Evolutionary conservation across 2,797 vertebrate species (phyloP), one percentile per base, ranked within the genome.

Genomic region (Anabas testudineus): DNA sequence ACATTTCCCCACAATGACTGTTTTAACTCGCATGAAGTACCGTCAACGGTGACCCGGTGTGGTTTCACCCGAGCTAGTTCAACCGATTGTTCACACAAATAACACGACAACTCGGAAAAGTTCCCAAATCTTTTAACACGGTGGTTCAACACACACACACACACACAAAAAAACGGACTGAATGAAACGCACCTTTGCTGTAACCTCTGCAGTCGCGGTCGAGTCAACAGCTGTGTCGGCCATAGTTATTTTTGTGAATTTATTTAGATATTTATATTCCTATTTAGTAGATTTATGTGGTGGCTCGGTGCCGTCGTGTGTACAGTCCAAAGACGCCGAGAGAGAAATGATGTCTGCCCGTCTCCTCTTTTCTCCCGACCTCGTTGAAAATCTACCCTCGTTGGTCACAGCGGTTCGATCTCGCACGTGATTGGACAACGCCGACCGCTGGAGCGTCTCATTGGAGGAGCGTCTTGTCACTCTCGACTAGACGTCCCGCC

Each of bases 181-280:
- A 79, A 80, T 68, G 45, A 79, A 85, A 92, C 92, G 73, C 87
- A 96, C 95, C 94, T 95, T 95, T 58, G 92, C 88, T 71, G 91
- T 93, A 82, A 95, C 90, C 89, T 95, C 94, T 66, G 92, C 80
- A 76, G 90, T 69, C 47, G 89, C 87, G 80, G 92, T 94, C 24
- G 91, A 95, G 54, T 95, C 94, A 79, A 94, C 94, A 88, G 85
- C 93, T 80, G 92, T 93, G 49, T 96, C 95, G 73, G 95, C 94
- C 95, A 96, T 96, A 67, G 75, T 62, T 81, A 58, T 26, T 76
- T 78, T 76, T 45, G 46, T n/a, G 2, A 59, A 47, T 74, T 68
- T 75, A 61, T 73, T 71, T 62, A 70, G 46, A 66, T 54, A 66
- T 69, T 72, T 74, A 74, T 63, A 81, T 64, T 82, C 67, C 75